Evolutionary conservation across 1,140 invertebrate genomes (phyloP).

Genomic region (Adelges cooleyi): DNA sequence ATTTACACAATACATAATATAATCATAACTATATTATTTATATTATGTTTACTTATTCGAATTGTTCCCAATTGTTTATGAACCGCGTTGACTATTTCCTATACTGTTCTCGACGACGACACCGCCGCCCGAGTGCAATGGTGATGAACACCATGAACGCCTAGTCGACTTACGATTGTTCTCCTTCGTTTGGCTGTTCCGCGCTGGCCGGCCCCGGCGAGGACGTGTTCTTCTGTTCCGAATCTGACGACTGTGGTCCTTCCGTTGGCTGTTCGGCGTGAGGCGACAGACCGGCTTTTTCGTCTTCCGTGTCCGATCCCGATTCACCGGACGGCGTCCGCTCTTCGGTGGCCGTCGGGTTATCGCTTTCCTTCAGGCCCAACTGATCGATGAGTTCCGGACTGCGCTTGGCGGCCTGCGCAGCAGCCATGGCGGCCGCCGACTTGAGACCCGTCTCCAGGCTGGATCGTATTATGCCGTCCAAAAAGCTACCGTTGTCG

Average conservation of each 20-base stretch:
- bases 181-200: too few relatives aligned
- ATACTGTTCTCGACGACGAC: neutral
- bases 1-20: neutral
- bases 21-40: neutral
- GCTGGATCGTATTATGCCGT: constrained; percentile 67
- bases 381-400: too few relatives aligned
- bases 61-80: neutral
- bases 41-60: neutral
- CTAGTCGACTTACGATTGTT: too few relatives aligned
- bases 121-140: neutral
- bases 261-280: too few relatives aligned
- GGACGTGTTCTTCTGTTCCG: too few relatives aligned
- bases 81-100: neutral
- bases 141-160: neutral
- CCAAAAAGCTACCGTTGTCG: constrained; percentile 62
- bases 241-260: too few relatives aligned
- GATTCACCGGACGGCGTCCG: neutral
- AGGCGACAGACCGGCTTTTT: neutral
- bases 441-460: constrained; percentile 48
- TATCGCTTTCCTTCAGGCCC: too few relatives aligned
- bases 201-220: too few relatives aligned
- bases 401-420: neutral
- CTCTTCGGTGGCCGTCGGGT: neutral
- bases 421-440: neutral
- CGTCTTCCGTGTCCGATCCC: neutral